Conservation (phyloP, 2,797 vertebrate species). For the Pseudomugil gertrudae region DNA sequence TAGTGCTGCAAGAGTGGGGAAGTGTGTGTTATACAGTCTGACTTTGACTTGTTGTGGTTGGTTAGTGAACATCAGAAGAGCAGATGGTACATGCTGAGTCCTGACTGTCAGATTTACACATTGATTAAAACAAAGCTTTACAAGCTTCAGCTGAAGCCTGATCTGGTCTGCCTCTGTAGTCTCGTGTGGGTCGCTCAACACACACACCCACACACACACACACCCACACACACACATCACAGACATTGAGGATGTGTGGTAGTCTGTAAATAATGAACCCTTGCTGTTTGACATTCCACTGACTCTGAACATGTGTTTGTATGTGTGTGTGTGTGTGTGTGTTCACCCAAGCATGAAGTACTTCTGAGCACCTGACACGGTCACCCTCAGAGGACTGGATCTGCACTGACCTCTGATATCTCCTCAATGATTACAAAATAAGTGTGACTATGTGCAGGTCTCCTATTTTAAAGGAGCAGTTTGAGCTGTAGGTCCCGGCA, state of each 20-base stretch:
- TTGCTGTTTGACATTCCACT: slow-evolving; percentile 34
- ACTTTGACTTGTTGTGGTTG: slow-evolving; percentile 24
- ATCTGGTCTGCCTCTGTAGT: slow-evolving; percentile 9
- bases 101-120: slow-evolving; percentile 60
- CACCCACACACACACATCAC: slow-evolving; percentile 2
- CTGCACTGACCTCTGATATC: slow-evolving; percentile 22
- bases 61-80: slow-evolving; percentile 48
- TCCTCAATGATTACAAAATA: neutral
- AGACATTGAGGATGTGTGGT: slow-evolving; percentile 43
- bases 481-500: neutral
- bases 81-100: slow-evolving; percentile 32
- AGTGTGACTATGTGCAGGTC: neutral
- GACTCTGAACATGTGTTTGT: slow-evolving; percentile 3
- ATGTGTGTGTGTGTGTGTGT: slow-evolving; percentile 12
- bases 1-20: neutral
- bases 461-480: neutral
- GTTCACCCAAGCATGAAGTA: slow-evolving; percentile 29
- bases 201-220: slow-evolving; percentile 11
- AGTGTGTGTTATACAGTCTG: slow-evolving; percentile 1
- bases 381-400: slow-evolving; percentile 1
- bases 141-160: slow-evolving; percentile 14
- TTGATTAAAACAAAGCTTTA: slow-evolving; percentile 30
- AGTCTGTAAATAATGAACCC: slow-evolving; percentile 63
- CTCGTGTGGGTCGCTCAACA: slow-evolving; percentile 6
- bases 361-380: slow-evolving; percentile 48